A percentile compares a stretch with the other conserved stretches of the same genome.
Evolutionary conservation across 2,888 invertebrate species (phyloP).

Genomic region (Lamellibrachia satsuma): DNA sequence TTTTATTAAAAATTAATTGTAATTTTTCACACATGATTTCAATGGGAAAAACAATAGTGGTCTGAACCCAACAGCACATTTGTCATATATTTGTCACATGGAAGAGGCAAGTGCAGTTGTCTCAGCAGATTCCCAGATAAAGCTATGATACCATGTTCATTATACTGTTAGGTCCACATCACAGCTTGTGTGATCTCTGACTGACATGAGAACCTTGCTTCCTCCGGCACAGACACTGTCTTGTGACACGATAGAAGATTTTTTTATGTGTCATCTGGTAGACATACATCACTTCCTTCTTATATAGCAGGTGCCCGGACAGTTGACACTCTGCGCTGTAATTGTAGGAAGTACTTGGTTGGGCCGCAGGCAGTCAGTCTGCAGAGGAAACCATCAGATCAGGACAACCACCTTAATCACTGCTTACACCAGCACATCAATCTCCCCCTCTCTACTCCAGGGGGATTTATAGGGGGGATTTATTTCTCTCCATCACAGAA

Average conservation of each 20-base stretch:
- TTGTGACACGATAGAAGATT: background rate
- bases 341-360: background rate
- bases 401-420: slow-evolving; percentile 10
- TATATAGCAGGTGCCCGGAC: background rate
- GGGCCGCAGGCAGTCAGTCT: background rate
- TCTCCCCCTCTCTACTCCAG: background rate
- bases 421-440: background rate
- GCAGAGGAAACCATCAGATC: background rate
- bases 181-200: background rate
- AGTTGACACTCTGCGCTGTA: background rate
- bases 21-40: too few species aligned
- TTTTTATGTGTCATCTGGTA: slow-evolving; percentile 13
- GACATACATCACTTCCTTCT: background rate
- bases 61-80: background rate
- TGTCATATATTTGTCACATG: background rate
- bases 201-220: background rate
- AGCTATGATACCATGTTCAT: background rate
- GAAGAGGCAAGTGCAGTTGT: background rate
- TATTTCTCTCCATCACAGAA: background rate
- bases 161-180: background rate
- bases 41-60: too few species aligned
- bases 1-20: too few species aligned
- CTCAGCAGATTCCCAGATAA: background rate
- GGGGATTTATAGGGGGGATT: too few species aligned
- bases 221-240: background rate